Conservation (phyloP, 2,113 vertebrate genomes). For the Gambusia holbrooki region DNA sequence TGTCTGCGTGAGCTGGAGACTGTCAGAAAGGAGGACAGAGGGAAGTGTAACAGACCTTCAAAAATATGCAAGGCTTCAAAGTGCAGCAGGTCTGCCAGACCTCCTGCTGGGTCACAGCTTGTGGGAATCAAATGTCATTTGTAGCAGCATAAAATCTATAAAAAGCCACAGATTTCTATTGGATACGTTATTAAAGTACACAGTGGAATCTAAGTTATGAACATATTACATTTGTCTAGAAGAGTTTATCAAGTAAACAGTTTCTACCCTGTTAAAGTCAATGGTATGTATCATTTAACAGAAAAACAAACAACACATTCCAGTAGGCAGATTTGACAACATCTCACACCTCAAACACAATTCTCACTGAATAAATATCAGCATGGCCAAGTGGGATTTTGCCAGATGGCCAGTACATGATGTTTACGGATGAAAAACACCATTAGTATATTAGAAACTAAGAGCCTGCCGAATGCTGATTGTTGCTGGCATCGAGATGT, state of each 20-base stretch:
- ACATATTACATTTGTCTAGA: background rate
- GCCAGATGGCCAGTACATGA: conserved; percentile 55
- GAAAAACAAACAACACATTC: conserved; percentile 5
- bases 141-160: background rate
- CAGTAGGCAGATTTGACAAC: conserved; percentile 14
- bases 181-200: background rate
- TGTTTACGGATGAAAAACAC: conserved; percentile 56
- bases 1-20: conserved; percentile 8
- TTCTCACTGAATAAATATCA: conserved; percentile 40
- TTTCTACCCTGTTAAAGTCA: background rate
- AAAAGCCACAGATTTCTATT: background rate
- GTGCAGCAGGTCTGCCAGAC: conserved; percentile 15
- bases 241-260: background rate
- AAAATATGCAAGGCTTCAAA: conserved; percentile 22
- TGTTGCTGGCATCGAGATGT: conserved; percentile 50
- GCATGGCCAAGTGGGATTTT: conserved; percentile 39
- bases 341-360: conserved; percentile 12
- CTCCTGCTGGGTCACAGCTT: conserved; percentile 4
- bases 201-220: background rate
- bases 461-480: conserved; percentile 48
- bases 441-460: conserved; percentile 57
- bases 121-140: conserved; percentile 6
- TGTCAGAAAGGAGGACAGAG: background rate
- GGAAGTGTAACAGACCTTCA: conserved; percentile 19
- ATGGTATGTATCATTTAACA: background rate